Evolutionary conservation across 2,797 vertebrate species (phyloP).

Genomic region (Malacoctenus gilli): DNA sequence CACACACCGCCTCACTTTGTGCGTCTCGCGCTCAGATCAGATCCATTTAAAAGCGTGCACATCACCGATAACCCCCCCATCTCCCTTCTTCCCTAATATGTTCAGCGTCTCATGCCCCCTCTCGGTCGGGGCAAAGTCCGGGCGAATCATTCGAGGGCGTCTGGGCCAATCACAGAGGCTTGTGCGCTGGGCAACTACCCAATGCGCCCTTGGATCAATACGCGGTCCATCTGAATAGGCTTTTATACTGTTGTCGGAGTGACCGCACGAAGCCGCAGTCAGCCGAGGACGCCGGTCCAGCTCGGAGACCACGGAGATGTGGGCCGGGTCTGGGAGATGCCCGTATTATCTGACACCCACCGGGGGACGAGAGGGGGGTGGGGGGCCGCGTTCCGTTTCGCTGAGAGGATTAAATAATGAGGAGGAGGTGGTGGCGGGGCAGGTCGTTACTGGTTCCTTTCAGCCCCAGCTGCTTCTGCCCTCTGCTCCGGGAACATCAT

Average conservation of each 20-base stretch:
- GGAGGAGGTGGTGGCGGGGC: too few relatives aligned
- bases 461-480: too few relatives aligned
- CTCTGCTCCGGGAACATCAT: too few relatives aligned
- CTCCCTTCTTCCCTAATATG: conserved; percentile 16
- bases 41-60: conserved; percentile 20
- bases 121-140: conserved; percentile 68
- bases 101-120: conserved; percentile 52
- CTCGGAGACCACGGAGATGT: not conserved
- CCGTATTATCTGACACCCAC: too few relatives aligned
- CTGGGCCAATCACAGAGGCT: conserved; percentile 73
- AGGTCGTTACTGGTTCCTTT: too few relatives aligned
- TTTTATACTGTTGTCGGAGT: conserved; percentile 22
- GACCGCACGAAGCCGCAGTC: conserved; percentile 12
- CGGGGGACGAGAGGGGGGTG: too few relatives aligned
- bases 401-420: too few relatives aligned
- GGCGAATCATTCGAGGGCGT: conserved; percentile 78
- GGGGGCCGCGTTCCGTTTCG: too few relatives aligned
- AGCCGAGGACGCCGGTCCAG: not conserved
- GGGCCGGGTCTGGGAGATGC: not conserved
- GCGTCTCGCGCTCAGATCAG: conserved; percentile 5
- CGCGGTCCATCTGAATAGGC: conserved; percentile 19
- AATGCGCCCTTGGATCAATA: conserved; percentile 55
- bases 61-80: conserved; percentile 14
- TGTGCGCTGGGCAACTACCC: conserved; percentile 48
- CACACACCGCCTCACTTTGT: conserved; percentile 11